These are phyloP conservation scores for Coelogynopora nodosa DNA, from an alignment of 2,888 invertebrate genomes.

Conservation along the genomic window DNA sequence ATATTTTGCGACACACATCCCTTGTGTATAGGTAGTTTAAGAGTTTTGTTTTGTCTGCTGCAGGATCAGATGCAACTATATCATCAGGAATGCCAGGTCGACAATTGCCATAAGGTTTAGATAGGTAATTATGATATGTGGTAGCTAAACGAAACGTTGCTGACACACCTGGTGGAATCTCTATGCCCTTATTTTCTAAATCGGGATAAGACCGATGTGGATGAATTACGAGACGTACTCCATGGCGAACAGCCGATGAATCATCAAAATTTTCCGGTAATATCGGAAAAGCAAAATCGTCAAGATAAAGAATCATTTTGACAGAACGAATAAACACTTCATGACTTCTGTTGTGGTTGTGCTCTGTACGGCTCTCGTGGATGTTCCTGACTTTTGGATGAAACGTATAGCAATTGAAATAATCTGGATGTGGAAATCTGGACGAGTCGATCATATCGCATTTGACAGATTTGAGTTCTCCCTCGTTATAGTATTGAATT, in stretches of 20 bases:
- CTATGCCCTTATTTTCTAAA: neutral
- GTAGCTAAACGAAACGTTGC: neutral
- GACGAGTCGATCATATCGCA: neutral
- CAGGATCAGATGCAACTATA: neutral
- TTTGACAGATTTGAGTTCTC: neutral
- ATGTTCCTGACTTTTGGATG: neutral
- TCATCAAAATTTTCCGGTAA: neutral
- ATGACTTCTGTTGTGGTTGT: neutral
- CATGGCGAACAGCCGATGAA: neutral
- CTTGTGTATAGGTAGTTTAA: neutral
- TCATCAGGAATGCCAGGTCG: neutral
- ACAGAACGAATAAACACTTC: neutral
- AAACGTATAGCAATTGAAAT: neutral
- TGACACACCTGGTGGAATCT: neutral
- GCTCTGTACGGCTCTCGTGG: neutral
- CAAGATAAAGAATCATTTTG: neutral
- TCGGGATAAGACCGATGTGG: neutral
- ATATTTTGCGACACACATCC: neutral
- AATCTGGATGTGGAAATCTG: constrained; percentile 21
- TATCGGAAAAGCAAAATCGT: constrained; percentile 17
- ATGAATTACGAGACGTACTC: neutral
- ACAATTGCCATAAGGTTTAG: constrained; percentile 1
- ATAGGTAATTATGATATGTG: neutral
- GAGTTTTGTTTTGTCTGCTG: neutral
- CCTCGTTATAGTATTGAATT: neutral